Base-by-base conservation (phyloP, 2,797 vertebrate genomes). In the Gila robusta region DNA sequence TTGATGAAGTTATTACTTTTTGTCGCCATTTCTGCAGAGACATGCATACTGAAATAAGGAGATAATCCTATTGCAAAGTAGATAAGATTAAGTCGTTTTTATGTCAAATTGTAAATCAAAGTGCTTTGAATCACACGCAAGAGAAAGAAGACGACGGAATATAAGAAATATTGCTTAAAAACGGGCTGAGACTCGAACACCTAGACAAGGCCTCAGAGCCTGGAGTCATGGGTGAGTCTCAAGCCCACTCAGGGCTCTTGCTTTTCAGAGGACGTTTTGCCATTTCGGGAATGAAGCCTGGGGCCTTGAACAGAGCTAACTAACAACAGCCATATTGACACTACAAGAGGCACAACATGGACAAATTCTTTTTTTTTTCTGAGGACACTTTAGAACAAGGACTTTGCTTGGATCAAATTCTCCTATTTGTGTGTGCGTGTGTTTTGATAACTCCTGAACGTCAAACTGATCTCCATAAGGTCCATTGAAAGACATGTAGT, bases 251-350 rank as follows among this genome's bases (percentile, higher is more conserved):
- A 87, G 87, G 89, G 86, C 89, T 89, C 87, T 84, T 88, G 83
- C 85, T 86, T 89, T 67, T 79, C 79, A 84, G 87, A 71, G 79
- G 67, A 86, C 26, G 28, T 44, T 64, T 80, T 11, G 84, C 69
- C 69, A 70, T 64, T 85, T 64, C 19, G 67, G 54, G 41, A 35
- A 52, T 64, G 69, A 85, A 80, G 69, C 78, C 41, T 62, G 78
- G 69, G 77, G 84, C 56, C 77, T 79, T 88, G 83, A 85, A 88
- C 87, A 86, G 81, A 86, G 62, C 52, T 81, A 72, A 62, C 69
- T 54, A 87, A 86, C 89, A 87, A 88, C 89, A 90, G 86, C 83
- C 86, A 88, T 90, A 87, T 54, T 87, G 83, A 81, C 88, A 79
- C 73, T 76, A 84, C 49, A 84, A 86, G 28, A 47, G 62, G 64